phyloP scores from a whole-genome alignment of 2,113 vertebrate species.

The Sporophila hypoxantha region DNA sequence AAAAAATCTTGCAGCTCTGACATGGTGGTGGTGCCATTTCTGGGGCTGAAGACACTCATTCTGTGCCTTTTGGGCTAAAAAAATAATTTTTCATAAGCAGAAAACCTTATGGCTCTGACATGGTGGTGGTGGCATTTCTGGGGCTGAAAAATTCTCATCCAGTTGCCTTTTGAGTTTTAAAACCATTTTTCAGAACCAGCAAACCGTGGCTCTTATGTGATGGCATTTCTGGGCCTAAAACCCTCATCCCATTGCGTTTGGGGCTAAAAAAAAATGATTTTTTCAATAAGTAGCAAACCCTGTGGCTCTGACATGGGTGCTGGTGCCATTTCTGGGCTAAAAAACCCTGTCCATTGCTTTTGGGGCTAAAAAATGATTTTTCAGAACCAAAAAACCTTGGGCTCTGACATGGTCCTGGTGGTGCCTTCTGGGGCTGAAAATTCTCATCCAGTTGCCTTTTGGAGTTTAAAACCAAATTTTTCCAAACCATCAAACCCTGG shows the following conservation, averaged over 20 bases:
- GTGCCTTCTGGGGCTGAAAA: fast-evolving
- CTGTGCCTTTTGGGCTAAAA: neutral
- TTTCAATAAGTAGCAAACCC: no score
- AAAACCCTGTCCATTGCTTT: neutral
- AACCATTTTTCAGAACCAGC: no score
- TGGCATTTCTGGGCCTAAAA: no score
- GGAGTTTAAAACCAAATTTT: neutral
- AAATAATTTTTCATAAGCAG: fast-evolving
- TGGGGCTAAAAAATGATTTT: neutral
- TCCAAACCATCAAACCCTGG: no score
- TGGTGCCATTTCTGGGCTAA: no score
- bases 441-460: fast-evolving
- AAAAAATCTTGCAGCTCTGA: neutral
- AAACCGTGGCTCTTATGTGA: no score
- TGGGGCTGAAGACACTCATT: neutral
- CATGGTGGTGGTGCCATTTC: neutral
- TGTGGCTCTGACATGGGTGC: no score
- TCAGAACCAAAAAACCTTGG: neutral
- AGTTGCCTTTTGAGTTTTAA: no score
- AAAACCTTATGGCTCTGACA: neutral
- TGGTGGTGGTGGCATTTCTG: neutral
- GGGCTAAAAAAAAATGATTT: no score
- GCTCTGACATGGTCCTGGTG: no score
- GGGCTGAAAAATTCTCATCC: fast-evolving
- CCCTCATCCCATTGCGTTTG: no score